These are phyloP conservation scores for Parnassius smintheus DNA, from an alignment of 2,888 invertebrate genomes.

Conservation along the genomic window DNA sequence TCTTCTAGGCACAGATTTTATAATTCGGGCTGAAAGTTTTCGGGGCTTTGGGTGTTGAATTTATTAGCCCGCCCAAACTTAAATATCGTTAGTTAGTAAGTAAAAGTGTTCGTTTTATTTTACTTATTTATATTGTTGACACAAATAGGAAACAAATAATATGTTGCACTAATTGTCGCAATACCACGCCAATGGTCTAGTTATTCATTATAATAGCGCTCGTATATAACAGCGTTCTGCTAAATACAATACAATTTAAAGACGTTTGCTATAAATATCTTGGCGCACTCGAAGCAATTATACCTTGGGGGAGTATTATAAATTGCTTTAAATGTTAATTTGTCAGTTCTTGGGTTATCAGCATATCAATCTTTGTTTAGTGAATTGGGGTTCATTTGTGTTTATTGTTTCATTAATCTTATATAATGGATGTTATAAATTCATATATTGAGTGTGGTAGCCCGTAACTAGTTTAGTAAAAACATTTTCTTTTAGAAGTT, in stretches of 20 bases:
- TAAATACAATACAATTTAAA: slow-evolving; percentile 4
- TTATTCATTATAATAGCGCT: slow-evolving; percentile 1
- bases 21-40: too few relatives aligned
- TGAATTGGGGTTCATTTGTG: not conserved
- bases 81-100: too few relatives aligned
- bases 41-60: too few relatives aligned
- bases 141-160: slow-evolving; percentile 8
- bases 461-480: too few relatives aligned
- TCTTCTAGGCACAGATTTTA: too few relatives aligned
- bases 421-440: too few relatives aligned
- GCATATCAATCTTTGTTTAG: not conserved
- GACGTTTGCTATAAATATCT: slow-evolving; percentile 1
- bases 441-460: too few relatives aligned
- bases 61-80: too few relatives aligned
- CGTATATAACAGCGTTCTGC: not conserved
- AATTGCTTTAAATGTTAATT: not conserved
- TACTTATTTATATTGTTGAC: too few relatives aligned
- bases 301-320: slow-evolving; percentile 2
- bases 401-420: too few relatives aligned
- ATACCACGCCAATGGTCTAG: slow-evolving; percentile 3
- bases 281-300: slow-evolving; percentile 8
- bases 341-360: not conserved
- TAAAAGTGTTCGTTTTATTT: too few relatives aligned
- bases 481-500: too few relatives aligned
- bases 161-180: slow-evolving; percentile 6